phyloP scores from a whole-genome alignment of 1,140 invertebrate genomes.

The Ectropis grisescens region DNA sequence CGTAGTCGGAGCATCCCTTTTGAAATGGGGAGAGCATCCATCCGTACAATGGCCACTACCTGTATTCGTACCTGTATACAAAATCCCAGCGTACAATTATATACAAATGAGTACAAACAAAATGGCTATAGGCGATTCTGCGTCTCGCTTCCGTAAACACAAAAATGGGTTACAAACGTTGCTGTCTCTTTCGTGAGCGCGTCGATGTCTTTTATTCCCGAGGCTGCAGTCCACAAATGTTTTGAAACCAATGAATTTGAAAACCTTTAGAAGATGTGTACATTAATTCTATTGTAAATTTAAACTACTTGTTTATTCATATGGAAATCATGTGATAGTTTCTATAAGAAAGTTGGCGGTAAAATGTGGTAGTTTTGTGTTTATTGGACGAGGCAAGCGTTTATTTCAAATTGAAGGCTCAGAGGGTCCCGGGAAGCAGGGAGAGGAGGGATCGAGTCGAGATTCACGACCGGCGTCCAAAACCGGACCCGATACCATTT shows the following conservation, averaged over 20 bases:
- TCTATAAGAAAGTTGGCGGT: no score
- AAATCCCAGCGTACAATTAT: slow-evolving; percentile 56
- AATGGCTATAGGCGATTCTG: slow-evolving; percentile 29
- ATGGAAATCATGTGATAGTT: no score
- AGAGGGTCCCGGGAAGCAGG: slow-evolving; percentile 16
- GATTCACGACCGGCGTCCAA: slow-evolving; percentile 27
- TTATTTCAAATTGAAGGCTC: slow-evolving; percentile 36
- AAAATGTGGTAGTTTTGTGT: no score
- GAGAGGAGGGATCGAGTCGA: slow-evolving; percentile 41
- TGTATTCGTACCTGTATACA: slow-evolving; percentile 46
- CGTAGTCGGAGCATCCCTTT: slow-evolving; percentile 43
- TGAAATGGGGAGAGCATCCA: slow-evolving; percentile 52
- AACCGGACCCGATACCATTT: slow-evolving; percentile 33
- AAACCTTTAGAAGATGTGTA: no score
- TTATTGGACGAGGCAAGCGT: slow-evolving; percentile 22
- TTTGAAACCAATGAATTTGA: no score
- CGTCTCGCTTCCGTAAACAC: slow-evolving; percentile 29
- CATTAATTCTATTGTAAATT: no score
- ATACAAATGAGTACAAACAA: slow-evolving; percentile 39
- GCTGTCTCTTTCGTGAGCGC: slow-evolving; percentile 34
- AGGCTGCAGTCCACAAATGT: slow-evolving; percentile 14
- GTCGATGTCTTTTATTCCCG: slow-evolving; percentile 59
- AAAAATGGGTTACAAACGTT: slow-evolving; percentile 11
- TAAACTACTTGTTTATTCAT: no score
- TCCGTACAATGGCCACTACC: slow-evolving; percentile 52